Conservation (phyloP, 2,113 vertebrate species). For the Hydrochoerus hydrochaeris region DNA sequence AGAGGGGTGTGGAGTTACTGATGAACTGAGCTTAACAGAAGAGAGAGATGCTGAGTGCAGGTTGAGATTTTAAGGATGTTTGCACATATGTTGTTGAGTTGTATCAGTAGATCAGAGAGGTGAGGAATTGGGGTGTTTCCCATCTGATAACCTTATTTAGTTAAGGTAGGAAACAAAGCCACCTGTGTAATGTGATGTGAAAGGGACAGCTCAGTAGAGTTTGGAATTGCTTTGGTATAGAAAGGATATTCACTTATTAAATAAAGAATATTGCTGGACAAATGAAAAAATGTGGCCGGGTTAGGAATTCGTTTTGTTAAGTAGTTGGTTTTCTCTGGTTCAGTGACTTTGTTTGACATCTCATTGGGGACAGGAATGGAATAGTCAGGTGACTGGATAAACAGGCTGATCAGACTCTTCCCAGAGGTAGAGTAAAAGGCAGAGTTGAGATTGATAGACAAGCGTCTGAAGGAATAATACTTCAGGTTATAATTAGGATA, state of each 20-base stretch:
- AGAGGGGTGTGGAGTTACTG: neutral
- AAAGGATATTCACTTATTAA: neutral
- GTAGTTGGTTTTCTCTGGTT: neutral
- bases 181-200: neutral
- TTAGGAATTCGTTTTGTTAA: slow-evolving; percentile 47
- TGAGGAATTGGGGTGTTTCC: neutral
- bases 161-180: neutral
- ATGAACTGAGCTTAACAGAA: neutral
- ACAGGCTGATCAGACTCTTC: neutral
- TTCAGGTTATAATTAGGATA: neutral
- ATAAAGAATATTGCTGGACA: slow-evolving; percentile 9
- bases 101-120: neutral
- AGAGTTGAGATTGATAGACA: neutral
- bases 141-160: neutral
- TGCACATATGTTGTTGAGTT: neutral
- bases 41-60: neutral
- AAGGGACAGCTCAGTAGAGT: neutral
- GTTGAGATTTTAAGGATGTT: slow-evolving; percentile 25
- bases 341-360: neutral
- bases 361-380: neutral
- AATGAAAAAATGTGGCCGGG: neutral
- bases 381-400: neutral
- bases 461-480: neutral
- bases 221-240: neutral
- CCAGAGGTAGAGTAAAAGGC: neutral